Evolutionary conservation across 2,888 invertebrate genomes (phyloP).

Genomic region (Epirrhoe alternata): DNA sequence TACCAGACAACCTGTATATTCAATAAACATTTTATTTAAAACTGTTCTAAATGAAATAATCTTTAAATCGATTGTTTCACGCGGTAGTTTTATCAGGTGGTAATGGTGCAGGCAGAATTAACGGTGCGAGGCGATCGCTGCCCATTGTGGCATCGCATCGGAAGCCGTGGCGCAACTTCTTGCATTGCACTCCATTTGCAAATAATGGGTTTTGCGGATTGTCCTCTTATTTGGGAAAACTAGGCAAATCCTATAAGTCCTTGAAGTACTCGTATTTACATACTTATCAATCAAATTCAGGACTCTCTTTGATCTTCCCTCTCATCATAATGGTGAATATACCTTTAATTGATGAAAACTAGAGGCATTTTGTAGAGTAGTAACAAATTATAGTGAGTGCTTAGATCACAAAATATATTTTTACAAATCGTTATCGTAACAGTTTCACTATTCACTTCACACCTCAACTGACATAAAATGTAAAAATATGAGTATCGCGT

Average conservation of each 20-base stretch:
- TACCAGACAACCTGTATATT: no score
- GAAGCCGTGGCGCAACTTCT: conserved; percentile 35
- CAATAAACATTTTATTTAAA: conserved; percentile 1
- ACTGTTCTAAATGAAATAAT: conserved; percentile 11
- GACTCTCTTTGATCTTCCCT: no score
- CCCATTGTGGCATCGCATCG: conserved; percentile 40
- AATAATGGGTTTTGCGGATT: conserved; percentile 33
- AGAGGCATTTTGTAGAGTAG: background rate
- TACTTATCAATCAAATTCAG: no score
- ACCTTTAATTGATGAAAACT: background rate
- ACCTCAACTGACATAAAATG: conserved; percentile 42
- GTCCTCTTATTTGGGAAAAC: conserved; percentile 14
- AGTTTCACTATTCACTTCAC: conserved; percentile 18
- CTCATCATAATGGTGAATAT: no score
- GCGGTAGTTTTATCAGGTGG: conserved; percentile 35
- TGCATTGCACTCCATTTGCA: conserved; percentile 37
- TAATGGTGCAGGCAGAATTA: conserved; percentile 42
- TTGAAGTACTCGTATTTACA: no score
- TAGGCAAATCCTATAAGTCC: no score
- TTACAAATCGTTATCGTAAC: conserved; percentile 4
- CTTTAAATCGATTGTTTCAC: conserved; percentile 27
- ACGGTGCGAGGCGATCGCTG: conserved; percentile 46
- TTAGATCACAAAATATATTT: background rate
- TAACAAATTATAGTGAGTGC: no score
- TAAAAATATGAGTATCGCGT: conserved; percentile 42